Conservation (phyloP, 2,113 vertebrate genomes). For the Oreotrochilus melanogaster region DNA sequence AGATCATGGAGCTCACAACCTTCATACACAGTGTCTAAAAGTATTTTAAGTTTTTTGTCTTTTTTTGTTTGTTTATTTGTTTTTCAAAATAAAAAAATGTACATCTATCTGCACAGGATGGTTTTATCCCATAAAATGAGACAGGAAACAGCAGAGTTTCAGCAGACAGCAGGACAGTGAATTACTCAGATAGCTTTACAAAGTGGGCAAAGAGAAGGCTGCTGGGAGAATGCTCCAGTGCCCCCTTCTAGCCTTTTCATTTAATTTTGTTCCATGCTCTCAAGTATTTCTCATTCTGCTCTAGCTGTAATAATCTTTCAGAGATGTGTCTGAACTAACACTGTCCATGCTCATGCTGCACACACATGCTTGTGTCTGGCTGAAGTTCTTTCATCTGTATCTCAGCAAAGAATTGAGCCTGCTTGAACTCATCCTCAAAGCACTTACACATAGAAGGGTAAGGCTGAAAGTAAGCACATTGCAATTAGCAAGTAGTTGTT, state of each 20-base stretch:
- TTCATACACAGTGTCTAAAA: neutral
- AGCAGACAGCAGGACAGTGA: neutral
- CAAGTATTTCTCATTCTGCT: neutral
- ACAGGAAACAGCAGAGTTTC: neutral
- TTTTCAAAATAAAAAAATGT: neutral
- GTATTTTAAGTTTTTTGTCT: too few species aligned
- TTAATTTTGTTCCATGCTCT: neutral
- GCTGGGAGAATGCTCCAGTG: neutral
- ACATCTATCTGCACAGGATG: neutral
- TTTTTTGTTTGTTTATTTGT: too few species aligned
- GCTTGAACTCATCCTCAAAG: conserved; percentile 3
- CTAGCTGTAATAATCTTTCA: neutral
- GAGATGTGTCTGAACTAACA: neutral
- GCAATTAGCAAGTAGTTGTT: neutral
- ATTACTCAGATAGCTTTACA: neutral
- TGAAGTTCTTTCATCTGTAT: conserved; percentile 3
- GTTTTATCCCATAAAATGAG: neutral
- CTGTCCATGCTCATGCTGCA: neutral
- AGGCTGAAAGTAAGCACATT: neutral
- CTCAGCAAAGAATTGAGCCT: neutral
- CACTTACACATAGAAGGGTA: conserved; percentile 12
- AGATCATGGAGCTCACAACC: neutral
- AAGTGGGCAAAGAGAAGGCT: neutral
- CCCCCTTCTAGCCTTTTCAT: neutral
- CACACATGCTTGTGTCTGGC: neutral